A percentile compares a stretch with the other conserved stretches of the same genome.
Evolutionary conservation across 2,888 invertebrate species (phyloP).

Genomic region (Gastrophysa polygoni): DNA sequence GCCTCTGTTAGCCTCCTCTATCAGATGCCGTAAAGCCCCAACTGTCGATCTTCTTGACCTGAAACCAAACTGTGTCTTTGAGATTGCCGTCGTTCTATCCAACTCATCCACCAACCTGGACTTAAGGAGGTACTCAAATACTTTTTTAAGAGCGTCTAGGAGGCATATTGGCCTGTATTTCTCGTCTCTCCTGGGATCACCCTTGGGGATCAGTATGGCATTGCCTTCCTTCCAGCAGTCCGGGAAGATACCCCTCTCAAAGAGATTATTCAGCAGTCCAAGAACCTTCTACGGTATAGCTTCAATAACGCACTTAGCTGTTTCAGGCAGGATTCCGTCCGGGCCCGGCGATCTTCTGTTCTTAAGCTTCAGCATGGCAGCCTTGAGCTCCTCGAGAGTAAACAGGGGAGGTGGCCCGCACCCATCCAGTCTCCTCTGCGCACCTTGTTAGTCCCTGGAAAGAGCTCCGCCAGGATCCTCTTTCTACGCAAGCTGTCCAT

Average conservation of each 20-base stretch:
- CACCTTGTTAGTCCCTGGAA: neutral
- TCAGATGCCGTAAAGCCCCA: neutral
- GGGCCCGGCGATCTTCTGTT: neutral
- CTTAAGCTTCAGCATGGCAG: neutral
- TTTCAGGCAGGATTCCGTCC: neutral
- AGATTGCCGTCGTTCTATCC: neutral
- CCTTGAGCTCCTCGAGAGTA: neutral
- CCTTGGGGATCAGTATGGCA: conserved; percentile 2
- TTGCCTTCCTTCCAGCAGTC: neutral
- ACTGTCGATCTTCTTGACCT: neutral
- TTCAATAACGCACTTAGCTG: neutral
- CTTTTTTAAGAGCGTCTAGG: neutral
- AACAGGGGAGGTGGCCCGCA: neutral
- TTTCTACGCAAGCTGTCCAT: neutral
- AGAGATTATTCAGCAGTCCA: neutral
- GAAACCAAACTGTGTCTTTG: neutral
- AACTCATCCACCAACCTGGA: neutral
- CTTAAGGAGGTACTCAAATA: neutral
- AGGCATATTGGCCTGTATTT: conserved; percentile 1
- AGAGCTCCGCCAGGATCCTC: neutral
- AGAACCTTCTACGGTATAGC: neutral
- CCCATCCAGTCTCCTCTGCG: neutral
- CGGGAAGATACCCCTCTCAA: neutral
- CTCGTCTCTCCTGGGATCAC: neutral
- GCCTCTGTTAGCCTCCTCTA: neutral